phyloP scores from a whole-genome alignment of 2,113 vertebrate genomes.

The Diphyllodes magnificus region DNA sequence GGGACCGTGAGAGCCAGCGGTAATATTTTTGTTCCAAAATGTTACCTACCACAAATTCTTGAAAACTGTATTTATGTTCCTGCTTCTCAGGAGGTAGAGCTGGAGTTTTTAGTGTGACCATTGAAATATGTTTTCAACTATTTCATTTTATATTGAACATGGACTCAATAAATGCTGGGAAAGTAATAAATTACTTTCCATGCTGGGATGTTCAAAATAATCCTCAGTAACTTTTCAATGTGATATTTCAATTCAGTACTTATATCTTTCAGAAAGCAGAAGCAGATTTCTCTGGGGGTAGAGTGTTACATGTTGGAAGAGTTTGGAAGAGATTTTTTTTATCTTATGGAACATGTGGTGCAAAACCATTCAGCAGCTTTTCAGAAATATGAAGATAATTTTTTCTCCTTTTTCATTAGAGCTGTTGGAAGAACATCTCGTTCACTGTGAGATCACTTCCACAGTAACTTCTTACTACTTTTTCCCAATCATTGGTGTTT shows the following conservation, averaged over 20 bases:
- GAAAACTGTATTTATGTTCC: background rate
- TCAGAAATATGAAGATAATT: background rate
- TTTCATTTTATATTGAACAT: background rate
- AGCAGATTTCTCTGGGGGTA: conserved; percentile 1
- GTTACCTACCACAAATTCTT: background rate
- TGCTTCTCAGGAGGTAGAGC: background rate
- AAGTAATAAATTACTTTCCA: background rate
- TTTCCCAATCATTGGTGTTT: background rate
- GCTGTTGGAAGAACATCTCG: background rate
- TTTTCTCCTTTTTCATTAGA: background rate
- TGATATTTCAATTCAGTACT: background rate
- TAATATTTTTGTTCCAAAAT: background rate
- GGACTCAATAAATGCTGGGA: background rate
- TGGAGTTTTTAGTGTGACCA: background rate
- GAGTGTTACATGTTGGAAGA: background rate
- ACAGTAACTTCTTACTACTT: background rate
- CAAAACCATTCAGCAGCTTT: background rate
- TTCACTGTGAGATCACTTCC: background rate
- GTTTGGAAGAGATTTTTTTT: background rate
- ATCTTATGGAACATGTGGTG: background rate
- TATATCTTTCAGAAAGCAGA: background rate
- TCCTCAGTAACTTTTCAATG: background rate
- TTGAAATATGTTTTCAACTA: background rate
- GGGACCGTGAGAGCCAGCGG: background rate
- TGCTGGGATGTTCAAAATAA: background rate